phyloP scores from a whole-genome alignment of 2,797 vertebrate species.

The Silurus aristotelis region DNA sequence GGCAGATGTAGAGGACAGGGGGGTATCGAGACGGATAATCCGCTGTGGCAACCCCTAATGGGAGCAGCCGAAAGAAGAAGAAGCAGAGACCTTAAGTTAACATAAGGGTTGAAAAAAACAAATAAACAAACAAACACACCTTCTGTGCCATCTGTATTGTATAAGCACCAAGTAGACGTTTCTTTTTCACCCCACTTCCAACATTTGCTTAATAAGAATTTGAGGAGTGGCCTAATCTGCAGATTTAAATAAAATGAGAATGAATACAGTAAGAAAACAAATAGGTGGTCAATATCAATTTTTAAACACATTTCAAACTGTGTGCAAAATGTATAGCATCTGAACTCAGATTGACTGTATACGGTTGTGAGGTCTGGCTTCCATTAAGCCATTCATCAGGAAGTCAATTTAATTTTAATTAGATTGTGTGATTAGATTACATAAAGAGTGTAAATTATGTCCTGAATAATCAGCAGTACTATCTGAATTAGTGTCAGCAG shows the following conservation, averaged over 20 bases:
- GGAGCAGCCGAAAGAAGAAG: not conserved
- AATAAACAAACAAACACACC: not conserved
- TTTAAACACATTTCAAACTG: not conserved
- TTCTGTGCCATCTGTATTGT: not conserved
- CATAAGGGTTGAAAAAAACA: not conserved
- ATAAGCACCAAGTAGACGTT: not conserved
- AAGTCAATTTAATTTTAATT: not conserved
- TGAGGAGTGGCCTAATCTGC: not conserved
- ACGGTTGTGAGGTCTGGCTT: not conserved
- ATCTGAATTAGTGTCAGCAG: slow-evolving; percentile 1
- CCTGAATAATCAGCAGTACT: not conserved
- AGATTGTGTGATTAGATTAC: slow-evolving; percentile 3
- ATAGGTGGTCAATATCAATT: not conserved
- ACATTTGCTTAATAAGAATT: not conserved
- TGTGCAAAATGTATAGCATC: not conserved
- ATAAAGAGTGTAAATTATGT: not conserved
- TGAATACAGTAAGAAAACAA: not conserved
- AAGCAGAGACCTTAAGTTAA: not conserved
- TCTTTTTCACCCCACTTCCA: not conserved
- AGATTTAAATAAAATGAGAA: not conserved
- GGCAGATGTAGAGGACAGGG: too few relatives aligned
- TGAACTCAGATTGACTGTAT: not conserved
- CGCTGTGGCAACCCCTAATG: too few relatives aligned
- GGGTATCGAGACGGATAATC: too few relatives aligned
- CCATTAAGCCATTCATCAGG: not conserved